Base-by-base conservation (phyloP, 2,888 invertebrate species). In the Apotomis turbidana region DNA sequence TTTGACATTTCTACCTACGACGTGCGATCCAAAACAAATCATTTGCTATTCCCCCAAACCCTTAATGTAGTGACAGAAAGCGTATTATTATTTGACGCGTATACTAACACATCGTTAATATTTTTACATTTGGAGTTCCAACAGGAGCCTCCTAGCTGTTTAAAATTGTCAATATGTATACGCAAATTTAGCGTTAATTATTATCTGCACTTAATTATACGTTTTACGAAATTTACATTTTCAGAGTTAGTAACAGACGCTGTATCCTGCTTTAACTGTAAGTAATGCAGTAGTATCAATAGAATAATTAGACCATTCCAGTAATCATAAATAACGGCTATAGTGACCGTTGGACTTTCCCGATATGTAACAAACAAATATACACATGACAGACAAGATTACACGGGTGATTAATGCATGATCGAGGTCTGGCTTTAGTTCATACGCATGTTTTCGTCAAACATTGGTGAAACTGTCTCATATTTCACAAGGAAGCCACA, bases 1-100 rank as follows among this genome's bases (percentile, higher is more conserved):
- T 86, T 81, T 84, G 83, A 84, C 85, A 85, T 86, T 84, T 85
- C 82, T 82, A 80, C 74, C 82, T 82, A 80, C 74, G 78, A 80
- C 79, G 79, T 78, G 83, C 84, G 55, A 54, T 12, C 6, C 27
- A 41, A 36, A 27, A 27, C 13, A 59, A 44, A 41, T 36, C 41
- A 15, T 44, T 54, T 64, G 9, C 41, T 10, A 44, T 55, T 6
- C 27, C 6, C 9, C 49, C 0, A 49, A 49, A 3, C 8, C 10
- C 49, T 49, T 49, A 49, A 9, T 10, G 49, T 49, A 49, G 5
- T 49, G 49, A 49, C 9, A 4, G 49, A 49, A 10, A 49, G 49
- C 3, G 9, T 49, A 49, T 49, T 49, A 49, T 9, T 49, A 10
- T 2, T 49, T 49, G 9, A 49, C 9, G 49, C 10, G 9, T 49